Base-by-base conservation (phyloP, 1,140 invertebrate species). In the Glomeris maerens region DNA sequence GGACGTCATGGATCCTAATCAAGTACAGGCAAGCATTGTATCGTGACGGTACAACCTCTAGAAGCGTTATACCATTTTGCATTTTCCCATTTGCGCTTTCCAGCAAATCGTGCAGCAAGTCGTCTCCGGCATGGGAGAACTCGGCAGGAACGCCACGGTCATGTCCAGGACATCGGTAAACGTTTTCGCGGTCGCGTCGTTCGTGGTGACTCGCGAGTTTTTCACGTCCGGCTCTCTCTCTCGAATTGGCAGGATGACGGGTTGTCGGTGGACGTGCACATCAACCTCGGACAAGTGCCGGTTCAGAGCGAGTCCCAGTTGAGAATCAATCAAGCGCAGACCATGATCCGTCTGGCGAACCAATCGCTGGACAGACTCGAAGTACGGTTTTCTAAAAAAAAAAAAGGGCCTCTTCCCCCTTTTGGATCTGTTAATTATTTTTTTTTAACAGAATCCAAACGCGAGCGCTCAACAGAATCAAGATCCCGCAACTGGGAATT, bases 221-320 rank as follows among this genome's bases (percentile, higher is more conserved):
- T 42, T 7, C 25, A 42, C 4, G 20, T 42, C 4, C 4, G 10
- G 40, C 20, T 42, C 25, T 42, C 20, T 7, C 25, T 17, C 25
- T 42, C 5, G 5, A 4, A 7, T 42, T 55, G 60, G 14, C 29
- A 67, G 66, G 54, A 62, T 53, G 66, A 67, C 57, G 66, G 67
- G 4, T 64, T 64, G 25, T 62, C 65, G 14, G 59, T 69, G 22
- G 66, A 70, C 61, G 66, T 69, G 40, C 67, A 67, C 41, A 70
- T 70, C 36, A 66, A 70, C 53, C 55, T 70, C 4, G 66, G 66
- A 13, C 62, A 66, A 39, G 49, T 62, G 3, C 55, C 55, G 4
- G 29, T 57, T 2, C 59, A 60, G 17, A 64, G 61, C 57, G 64
- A 66, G 51, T 56, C 65, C 17, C 63, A 64, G 29, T 47, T 58